These are phyloP conservation scores for Drosophila sechellia DNA, from an alignment of 1,140 invertebrate species.

Conservation along the genomic window DNA sequence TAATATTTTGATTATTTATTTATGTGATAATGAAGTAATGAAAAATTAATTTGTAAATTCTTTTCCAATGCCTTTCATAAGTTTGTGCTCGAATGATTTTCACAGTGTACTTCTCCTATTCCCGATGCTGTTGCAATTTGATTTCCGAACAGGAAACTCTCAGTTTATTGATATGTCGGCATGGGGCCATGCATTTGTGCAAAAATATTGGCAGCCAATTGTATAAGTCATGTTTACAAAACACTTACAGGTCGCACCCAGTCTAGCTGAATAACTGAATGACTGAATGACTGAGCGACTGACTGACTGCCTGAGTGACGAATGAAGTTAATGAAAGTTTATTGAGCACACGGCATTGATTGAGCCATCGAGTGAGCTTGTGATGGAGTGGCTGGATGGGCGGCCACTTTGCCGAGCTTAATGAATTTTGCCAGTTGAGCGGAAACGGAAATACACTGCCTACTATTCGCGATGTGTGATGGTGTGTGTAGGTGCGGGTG, in stretches of 20 bases:
- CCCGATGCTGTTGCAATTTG: slow-evolving; percentile 10
- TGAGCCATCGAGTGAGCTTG: slow-evolving; percentile 39
- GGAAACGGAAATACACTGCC: slow-evolving; percentile 73
- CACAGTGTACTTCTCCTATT: slow-evolving; percentile 4
- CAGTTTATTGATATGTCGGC: slow-evolving; percentile 55
- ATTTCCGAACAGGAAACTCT: slow-evolving; percentile 3
- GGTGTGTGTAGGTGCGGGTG: slow-evolving; percentile 9
- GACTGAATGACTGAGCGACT: slow-evolving; percentile 30
- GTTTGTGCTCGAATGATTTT: neutral
- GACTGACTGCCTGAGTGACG: slow-evolving; percentile 52
- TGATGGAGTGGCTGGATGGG: slow-evolving; percentile 38
- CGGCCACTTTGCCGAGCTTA: slow-evolving; percentile 59
- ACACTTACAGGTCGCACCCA: slow-evolving; percentile 63
- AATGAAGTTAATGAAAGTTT: slow-evolving; percentile 80
- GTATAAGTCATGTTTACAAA: slow-evolving; percentile 75
- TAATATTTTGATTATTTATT: too few species aligned
- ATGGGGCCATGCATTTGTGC: slow-evolving; percentile 33
- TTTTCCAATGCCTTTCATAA: too few species aligned
- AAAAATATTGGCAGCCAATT: slow-evolving; percentile 68
- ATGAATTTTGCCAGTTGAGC: slow-evolving; percentile 79
- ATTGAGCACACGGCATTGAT: slow-evolving; percentile 67
- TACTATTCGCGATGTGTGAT: slow-evolving; percentile 44
- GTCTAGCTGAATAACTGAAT: slow-evolving; percentile 15
- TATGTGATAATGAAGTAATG: too few species aligned
- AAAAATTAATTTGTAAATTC: too few species aligned